These are phyloP conservation scores for Ceratothoa steindachneri DNA, from an alignment of 2,888 invertebrate species.

Conservation along the genomic window DNA sequence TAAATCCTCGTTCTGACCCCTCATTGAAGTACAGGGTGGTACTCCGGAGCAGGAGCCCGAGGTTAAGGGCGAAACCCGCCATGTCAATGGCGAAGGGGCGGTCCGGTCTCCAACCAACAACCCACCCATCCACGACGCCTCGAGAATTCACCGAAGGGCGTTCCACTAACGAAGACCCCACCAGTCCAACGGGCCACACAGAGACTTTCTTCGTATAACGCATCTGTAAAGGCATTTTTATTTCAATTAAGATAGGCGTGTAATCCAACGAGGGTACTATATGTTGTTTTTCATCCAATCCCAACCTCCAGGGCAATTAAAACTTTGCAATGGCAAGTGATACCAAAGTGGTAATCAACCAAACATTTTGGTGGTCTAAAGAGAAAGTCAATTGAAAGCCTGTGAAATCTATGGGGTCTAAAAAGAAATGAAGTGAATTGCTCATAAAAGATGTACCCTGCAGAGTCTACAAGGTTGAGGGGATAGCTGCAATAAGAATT, in stretches of 20 bases:
- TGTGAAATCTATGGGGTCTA: too few species aligned
- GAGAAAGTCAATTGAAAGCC: too few species aligned
- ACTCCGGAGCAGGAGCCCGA: slow-evolving; percentile 67
- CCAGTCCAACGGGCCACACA: slow-evolving; percentile 93
- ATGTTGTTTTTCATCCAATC: not conserved
- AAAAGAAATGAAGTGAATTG: too few species aligned
- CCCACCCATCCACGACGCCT: slow-evolving; percentile 61
- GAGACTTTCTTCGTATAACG: slow-evolving; percentile 75
- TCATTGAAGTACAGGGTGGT: slow-evolving; percentile 74
- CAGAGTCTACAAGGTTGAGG: too few species aligned
- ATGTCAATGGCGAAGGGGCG: slow-evolving; percentile 94
- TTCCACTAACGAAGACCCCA: slow-evolving; percentile 90
- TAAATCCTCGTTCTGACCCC: slow-evolving; percentile 79
- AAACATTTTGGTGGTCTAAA: too few species aligned
- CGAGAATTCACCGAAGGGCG: slow-evolving; percentile 59
- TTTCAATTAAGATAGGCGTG: not conserved
- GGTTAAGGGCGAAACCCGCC: slow-evolving; percentile 91
- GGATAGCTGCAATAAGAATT: too few species aligned
- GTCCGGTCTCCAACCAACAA: slow-evolving; percentile 80
- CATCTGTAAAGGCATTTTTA: slow-evolving; percentile 60
- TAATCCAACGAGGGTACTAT: not conserved
- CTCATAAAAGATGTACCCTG: too few species aligned
- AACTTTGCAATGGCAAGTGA: too few species aligned
- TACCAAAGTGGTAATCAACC: too few species aligned
- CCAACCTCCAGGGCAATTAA: not conserved